phyloP scores from a whole-genome alignment of 1,140 invertebrate genomes.

The Acromyrmex charruanus region DNA sequence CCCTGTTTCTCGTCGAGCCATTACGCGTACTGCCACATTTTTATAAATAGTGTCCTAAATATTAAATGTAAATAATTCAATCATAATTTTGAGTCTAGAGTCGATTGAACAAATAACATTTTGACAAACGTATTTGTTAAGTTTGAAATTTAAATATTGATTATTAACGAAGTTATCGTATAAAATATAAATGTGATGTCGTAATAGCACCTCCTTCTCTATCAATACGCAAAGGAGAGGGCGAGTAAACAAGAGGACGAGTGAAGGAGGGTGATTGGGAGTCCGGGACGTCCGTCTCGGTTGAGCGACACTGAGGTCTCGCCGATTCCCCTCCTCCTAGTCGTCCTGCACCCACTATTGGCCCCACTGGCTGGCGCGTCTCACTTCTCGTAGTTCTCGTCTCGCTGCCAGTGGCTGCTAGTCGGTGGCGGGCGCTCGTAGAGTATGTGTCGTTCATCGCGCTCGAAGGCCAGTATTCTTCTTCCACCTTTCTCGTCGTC shows the following conservation, averaged over 20 bases:
- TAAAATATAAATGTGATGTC: too few species aligned
- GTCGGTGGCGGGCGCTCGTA: constrained; percentile 75
- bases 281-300: neutral
- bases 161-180: too few species aligned
- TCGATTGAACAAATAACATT: too few species aligned
- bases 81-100: too few species aligned
- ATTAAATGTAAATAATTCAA: too few species aligned
- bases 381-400: constrained; percentile 13
- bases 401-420: constrained; percentile 52
- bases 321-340: constrained; percentile 24
- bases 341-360: constrained; percentile 13
- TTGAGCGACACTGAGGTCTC: constrained; percentile 61
- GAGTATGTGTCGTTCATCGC: constrained; percentile 46
- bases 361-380: constrained; percentile 25
- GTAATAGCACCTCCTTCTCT: too few species aligned
- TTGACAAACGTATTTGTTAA: too few species aligned
- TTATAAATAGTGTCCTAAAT: too few species aligned
- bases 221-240: too few species aligned
- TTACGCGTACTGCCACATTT: too few species aligned
- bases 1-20: too few species aligned
- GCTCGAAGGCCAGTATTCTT: neutral
- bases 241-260: neutral
- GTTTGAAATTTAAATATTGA: too few species aligned
- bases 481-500: neutral
- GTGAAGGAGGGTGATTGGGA: neutral